Percentiles rank a stretch among this genome's conserved stretches.
Conservation (phyloP, 2,797 vertebrate species). For the Myotis planiceps region DNA sequence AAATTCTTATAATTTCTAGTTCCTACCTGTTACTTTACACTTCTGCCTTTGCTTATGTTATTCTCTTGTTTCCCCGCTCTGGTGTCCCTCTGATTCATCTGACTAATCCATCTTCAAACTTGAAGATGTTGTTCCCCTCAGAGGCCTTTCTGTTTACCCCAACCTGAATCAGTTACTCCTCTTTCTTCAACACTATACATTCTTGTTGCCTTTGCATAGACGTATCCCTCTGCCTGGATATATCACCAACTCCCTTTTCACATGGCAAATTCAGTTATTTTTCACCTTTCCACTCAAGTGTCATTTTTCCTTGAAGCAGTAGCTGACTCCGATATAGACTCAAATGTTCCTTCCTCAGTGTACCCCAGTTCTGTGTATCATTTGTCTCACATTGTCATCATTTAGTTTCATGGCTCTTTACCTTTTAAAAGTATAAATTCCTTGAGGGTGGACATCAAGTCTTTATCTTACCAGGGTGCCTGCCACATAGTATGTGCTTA, state of each 20-base stretch:
- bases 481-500: background rate
- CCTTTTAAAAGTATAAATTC: background rate
- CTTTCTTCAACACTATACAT: background rate
- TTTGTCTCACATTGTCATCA: background rate
- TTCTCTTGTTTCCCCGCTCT: background rate
- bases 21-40: background rate
- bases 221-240: background rate
- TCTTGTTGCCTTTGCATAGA: background rate
- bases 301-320: slow-evolving; percentile 30
- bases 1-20: background rate
- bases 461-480: background rate
- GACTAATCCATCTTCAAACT: background rate
- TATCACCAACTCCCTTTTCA: background rate
- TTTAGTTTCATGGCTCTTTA: background rate
- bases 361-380: background rate
- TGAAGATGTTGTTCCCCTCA: background rate
- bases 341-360: background rate
- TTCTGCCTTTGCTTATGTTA: background rate
- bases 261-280: background rate
- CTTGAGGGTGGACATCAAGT: background rate
- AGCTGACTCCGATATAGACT: background rate
- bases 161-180: background rate
- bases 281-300: background rate
- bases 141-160: background rate
- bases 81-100: background rate